These are phyloP conservation scores for Ceratina australensis DNA, from an alignment of 1,140 invertebrate genomes.

Conservation along the genomic window DNA sequence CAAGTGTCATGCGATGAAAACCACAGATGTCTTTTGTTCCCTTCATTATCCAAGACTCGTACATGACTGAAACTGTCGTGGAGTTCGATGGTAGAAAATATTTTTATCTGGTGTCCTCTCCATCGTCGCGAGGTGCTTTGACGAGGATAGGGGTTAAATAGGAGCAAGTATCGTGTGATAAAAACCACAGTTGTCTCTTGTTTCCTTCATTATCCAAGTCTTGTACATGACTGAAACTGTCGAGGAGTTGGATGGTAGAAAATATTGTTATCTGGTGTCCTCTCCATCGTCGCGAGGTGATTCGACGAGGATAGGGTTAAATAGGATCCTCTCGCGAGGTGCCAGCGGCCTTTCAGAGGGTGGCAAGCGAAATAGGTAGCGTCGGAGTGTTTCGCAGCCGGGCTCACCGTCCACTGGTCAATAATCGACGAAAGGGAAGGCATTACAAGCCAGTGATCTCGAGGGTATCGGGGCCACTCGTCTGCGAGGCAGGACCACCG, in stretches of 20 bases:
- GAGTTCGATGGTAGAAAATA: background rate
- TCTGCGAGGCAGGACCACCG: slow-evolving; percentile 76
- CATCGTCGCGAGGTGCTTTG: background rate
- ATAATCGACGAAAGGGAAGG: slow-evolving; percentile 77
- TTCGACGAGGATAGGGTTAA: background rate
- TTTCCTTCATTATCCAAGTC: too few relatives aligned
- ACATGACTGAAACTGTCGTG: too few relatives aligned
- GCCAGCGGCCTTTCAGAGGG: background rate
- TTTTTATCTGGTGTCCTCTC: too few relatives aligned
- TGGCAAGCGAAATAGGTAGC: slow-evolving; percentile 31
- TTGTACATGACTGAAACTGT: too few relatives aligned
- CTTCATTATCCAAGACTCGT: too few relatives aligned
- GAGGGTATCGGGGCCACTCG: slow-evolving; percentile 66
- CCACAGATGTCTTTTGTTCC: too few relatives aligned
- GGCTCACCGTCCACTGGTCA: slow-evolving; percentile 74
- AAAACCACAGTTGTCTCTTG: too few relatives aligned
- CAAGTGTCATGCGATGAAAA: too few relatives aligned
- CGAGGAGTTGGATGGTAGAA: background rate
- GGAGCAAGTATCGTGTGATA: too few relatives aligned
- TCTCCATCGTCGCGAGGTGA: too few relatives aligned
- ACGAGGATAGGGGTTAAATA: background rate
- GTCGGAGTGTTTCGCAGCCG: slow-evolving; percentile 61
- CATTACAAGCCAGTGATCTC: slow-evolving; percentile 78
- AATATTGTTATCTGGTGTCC: too few relatives aligned
- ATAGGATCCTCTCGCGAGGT: background rate